Evolutionary conservation across 2,113 vertebrate genomes (phyloP).

Genomic region (Diphyllodes magnificus): DNA sequence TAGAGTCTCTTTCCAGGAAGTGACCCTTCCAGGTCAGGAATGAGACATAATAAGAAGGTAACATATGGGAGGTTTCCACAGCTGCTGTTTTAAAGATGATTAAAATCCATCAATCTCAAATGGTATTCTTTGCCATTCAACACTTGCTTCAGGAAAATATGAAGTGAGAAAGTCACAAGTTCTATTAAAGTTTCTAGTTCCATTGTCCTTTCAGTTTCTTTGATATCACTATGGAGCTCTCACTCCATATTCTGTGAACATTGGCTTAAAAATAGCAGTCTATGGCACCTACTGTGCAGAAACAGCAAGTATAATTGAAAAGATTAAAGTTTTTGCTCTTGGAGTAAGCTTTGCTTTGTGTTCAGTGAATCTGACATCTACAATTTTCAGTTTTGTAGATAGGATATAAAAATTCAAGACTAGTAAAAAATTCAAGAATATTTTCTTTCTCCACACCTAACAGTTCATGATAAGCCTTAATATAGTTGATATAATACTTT

Average conservation of each 20-base stretch:
- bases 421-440: not conserved
- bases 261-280: not conserved
- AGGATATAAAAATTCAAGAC: not conserved
- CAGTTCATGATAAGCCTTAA: not conserved
- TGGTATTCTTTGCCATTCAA: not conserved
- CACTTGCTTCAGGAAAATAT: not conserved
- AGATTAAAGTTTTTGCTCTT: not conserved
- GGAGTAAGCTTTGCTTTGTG: not conserved
- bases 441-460: not conserved
- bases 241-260: not conserved
- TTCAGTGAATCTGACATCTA: not conserved
- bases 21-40: not conserved
- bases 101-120: not conserved
- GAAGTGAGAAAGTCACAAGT: not conserved
- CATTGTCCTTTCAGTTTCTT: not conserved
- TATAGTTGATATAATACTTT: not conserved
- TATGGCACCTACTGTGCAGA: not conserved
- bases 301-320: not conserved
- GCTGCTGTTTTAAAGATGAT: not conserved
- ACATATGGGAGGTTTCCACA: not conserved
- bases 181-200: not conserved
- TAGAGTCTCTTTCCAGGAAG: not conserved
- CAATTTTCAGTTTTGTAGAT: not conserved
- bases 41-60: not conserved
- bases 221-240: not conserved